Percentiles rank a stretch among this genome's conserved stretches.
Evolutionary conservation across 2,888 invertebrate genomes (phyloP).

Genomic region (Eledona agricola): DNA sequence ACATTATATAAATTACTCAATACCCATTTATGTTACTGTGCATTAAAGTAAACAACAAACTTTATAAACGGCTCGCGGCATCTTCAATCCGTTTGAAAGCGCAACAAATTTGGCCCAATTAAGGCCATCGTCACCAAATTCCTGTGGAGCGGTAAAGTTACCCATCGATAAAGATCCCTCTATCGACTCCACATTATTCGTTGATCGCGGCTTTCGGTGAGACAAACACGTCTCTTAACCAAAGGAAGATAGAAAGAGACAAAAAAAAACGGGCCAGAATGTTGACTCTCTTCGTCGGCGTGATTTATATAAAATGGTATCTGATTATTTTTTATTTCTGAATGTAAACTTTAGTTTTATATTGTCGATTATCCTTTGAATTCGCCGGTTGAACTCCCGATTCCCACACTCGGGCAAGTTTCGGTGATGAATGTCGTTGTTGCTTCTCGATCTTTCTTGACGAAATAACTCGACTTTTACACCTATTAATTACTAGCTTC

Average conservation of each 20-base stretch:
- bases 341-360: conserved; percentile 64
- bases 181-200: conserved; percentile 52
- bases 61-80: no score
- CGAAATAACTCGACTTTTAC: conserved; percentile 41
- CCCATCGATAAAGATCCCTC: conserved; percentile 51
- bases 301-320: conserved; percentile 63
- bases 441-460: conserved; percentile 38
- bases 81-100: conserved; percentile 16
- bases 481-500: conserved; percentile 29
- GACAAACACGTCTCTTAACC: conserved; percentile 21
- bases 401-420: conserved; percentile 60
- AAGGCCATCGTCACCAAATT: conserved; percentile 45
- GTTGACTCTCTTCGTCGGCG: conserved; percentile 44
- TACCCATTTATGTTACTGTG: no score
- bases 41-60: no score
- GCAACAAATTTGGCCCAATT: conserved; percentile 54
- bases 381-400: conserved; percentile 59
- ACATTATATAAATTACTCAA: no score
- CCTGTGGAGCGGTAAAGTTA: conserved; percentile 51
- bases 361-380: conserved; percentile 63
- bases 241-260: conserved; percentile 32
- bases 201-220: conserved; percentile 49
- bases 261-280: conserved; percentile 45
- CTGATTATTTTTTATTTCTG: conserved; percentile 63
- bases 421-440: conserved; percentile 54